Base-by-base conservation (phyloP, 2,113 vertebrate genomes). In the Nothoprocta perdicaria region DNA sequence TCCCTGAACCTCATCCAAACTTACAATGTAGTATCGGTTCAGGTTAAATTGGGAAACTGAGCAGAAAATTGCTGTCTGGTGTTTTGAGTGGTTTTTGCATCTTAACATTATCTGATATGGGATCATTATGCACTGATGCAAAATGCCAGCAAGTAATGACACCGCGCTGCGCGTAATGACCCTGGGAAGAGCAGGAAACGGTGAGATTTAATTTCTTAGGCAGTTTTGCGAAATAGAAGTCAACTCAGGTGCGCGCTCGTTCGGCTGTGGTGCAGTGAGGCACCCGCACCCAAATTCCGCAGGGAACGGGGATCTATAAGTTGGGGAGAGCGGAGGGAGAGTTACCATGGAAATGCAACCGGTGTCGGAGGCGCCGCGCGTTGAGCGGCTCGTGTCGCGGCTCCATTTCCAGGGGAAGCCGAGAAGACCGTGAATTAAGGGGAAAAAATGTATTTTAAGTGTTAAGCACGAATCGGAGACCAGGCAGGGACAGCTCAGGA, bases 31-130 rank as follows among this genome's bases (percentile, higher is more conserved):
- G 89, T 83, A 95, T 95, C 95, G 94, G 88, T 95, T 90, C 96
- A 93, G 94, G 91, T 95, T 96, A 81, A 94, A 94, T 81, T 96
- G 94, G 92, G 96, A 95, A 95, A 95, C 91, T 96, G 91, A 96
- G 96, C 96, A 96, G 96, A 96, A 96, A 96, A 96, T 96, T 96
- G 96, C 96, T 94, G 93, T 90, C 94, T 96, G 92, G 79, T 93
- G 89, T 96, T 95, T 95, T 90, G 95, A 93, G 89, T 91, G 85
- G 16, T 69, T 96, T 93, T 84, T 93, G 92, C 92, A 88, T 95
- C 91, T 95, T 85, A 81, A 89, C 94, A 77, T 93, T 95, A 95
- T 90, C 94, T 82, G 87, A 94, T 96, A 87, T 57, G 40, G 65
- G 88, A 85, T 96, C 94, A 75, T 96, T 95, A 96, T 29, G 61